Base-by-base conservation (phyloP, 2,113 vertebrate species). In the Spilogale gracilis region DNA sequence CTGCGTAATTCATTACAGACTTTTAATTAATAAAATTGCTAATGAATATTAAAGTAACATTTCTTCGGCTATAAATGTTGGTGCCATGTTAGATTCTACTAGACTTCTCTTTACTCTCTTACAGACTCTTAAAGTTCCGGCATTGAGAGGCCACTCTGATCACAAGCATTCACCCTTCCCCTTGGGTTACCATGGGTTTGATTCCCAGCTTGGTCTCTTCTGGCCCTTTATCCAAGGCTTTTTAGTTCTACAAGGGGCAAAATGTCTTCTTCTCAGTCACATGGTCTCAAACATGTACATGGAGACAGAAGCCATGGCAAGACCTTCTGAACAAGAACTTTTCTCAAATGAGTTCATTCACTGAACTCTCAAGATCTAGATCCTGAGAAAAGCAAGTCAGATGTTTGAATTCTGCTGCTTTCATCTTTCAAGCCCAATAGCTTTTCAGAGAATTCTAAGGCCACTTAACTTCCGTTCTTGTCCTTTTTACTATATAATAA, bases 1-100 rank as follows among this genome's bases (percentile, higher is more conserved):
- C 21, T 79, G 38, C 32, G 32, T 89, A n/a, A 32, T 95, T 87
- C 67, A 89, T 84, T 84, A 69, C 2, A 85, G 3, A 78, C 12
- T 52, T 61, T 65, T 25, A 76, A 90, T 93, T 76, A 93, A 63
- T 88, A 81, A 86, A 96, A 73, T 43, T 65, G 69, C 38, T 60
- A 91, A 60, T 67, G 21, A 58, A 63, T n/a, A 13, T 63, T 90
- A 90, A 87, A 74, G 60, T 65, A 65, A 67, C 2, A 58, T 48
- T 73, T 96, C 11, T 81, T 95, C 9, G 69, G 30, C 12, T 30
- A 63, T 27, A 23, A 45, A 81, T 54, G 6, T 3, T 81, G 52
- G 38, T 93, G 6, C 21, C 74, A 12, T 50, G 27, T 91, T 76
- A 63, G 18, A 54, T 43, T 93, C n/a, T 90, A 18, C 8, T 25